Base-by-base conservation (phyloP, 2,888 invertebrate species). In the Luperina nickerlii region DNA sequence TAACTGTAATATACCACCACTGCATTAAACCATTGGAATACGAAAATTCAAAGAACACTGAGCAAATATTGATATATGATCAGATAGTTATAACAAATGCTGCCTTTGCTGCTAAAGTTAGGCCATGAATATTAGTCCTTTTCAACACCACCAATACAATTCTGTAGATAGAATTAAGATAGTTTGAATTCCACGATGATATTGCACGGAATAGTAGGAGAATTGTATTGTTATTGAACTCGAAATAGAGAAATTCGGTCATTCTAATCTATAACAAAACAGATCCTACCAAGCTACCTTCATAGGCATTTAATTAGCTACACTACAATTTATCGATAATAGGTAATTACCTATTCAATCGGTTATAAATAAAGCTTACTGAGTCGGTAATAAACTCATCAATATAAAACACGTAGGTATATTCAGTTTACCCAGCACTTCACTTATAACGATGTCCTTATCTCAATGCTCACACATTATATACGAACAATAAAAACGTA, bases 51-150 rank as follows among this genome's bases (percentile, higher is more conserved):
- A 87, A 88, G 91, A 91, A 88, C 85, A 87, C 87, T 88, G 86
- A 87, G 82, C 89, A 88, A 91, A 91, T 90, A 90, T 90, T 90
- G 91, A 92, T 90, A 89, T 87, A 91, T 86, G 85, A 70, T 60
- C 66, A 48, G 57, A 62, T 63, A 73, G 76, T 77, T 75, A 68
- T 71, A 85, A 80, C 74, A 78, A 88, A 82, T 83, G 86, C 68
- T 45, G 65, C 62, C 72, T 48, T 76, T 83, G 86, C 68, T 45
- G 65, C 62, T 74, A 57, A 78, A 74, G 32, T 27, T 54, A 66
- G 71, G 71, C 69, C 27, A 78, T 71, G 74, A 79, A 82, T 82
- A 72, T 77, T 63, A 66, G 72, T 78, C 57, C 62, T 78, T 74
- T 82, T 67, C 76, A 79, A 78, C 75, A 71, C 69, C 57, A 45